Evolutionary conservation across 2,797 vertebrate genomes (phyloP).

Genomic region (Brachymystax lenok): DNA sequence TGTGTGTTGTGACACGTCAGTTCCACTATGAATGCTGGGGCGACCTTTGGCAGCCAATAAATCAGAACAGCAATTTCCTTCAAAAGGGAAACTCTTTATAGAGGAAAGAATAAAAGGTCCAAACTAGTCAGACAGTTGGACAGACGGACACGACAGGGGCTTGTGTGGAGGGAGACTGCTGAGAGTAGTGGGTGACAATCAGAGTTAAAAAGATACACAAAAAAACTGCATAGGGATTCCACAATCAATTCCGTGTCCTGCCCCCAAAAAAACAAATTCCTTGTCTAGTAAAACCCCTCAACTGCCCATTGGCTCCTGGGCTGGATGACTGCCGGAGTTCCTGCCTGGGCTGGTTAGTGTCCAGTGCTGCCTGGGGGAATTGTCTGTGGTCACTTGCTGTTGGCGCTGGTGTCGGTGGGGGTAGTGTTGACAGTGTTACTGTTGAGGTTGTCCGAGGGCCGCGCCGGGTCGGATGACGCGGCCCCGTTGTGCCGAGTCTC

Average conservation of each 20-base stretch:
- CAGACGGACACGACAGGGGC: not conserved
- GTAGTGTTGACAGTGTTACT: slow-evolving; percentile 23
- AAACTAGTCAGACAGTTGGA: not conserved
- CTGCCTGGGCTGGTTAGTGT: slow-evolving; percentile 25
- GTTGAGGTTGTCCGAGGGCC: slow-evolving; percentile 68
- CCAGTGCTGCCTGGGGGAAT: slow-evolving; percentile 32
- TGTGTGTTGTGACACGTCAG: not conserved
- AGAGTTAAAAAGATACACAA: not conserved
- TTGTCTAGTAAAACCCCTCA: not conserved
- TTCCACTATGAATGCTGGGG: not conserved
- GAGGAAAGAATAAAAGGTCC: not conserved
- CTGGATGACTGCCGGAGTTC: slow-evolving; percentile 34
- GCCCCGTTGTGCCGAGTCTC: slow-evolving; percentile 88
- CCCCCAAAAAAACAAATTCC: not conserved
- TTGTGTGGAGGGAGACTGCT: not conserved
- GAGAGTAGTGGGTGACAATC: not conserved
- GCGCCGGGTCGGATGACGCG: slow-evolving; percentile 72
- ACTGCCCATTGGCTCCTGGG: slow-evolving; percentile 25
- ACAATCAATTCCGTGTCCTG: not conserved
- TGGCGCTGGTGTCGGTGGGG: slow-evolving; percentile 46
- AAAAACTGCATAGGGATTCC: not conserved
- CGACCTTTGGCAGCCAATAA: not conserved
- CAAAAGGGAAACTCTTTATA: not conserved
- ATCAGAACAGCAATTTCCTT: not conserved
- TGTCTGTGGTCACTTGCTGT: slow-evolving; percentile 61